phyloP scores from a whole-genome alignment of 2,797 vertebrate species.

The Borostomias antarcticus region DNA sequence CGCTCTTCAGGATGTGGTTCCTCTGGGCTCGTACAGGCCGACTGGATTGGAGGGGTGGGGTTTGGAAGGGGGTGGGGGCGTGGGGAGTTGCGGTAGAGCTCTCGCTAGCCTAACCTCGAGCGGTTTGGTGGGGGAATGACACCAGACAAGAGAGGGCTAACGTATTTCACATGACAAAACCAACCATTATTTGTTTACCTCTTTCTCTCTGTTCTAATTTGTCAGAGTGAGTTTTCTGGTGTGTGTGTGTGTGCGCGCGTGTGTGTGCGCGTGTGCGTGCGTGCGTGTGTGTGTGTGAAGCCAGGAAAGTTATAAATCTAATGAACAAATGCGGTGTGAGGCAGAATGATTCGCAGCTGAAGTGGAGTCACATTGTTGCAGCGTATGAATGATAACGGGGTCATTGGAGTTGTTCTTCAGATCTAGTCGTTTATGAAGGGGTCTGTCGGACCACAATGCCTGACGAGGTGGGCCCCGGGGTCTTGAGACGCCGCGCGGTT shows the following conservation, averaged over 20 bases:
- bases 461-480: constrained; percentile 48
- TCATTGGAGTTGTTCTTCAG: constrained; percentile 55
- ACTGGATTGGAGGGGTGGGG: constrained; percentile 65
- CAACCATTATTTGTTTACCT: constrained; percentile 65
- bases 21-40: constrained; percentile 73
- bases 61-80: neutral
- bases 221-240: constrained; percentile 40
- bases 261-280: no score
- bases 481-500: constrained; percentile 52
- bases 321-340: constrained; percentile 36
- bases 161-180: constrained; percentile 76
- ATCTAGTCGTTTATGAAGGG: constrained; percentile 50
- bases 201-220: constrained; percentile 50
- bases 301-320: constrained; percentile 50
- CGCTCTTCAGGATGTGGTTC: constrained; percentile 82
- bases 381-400: constrained; percentile 59
- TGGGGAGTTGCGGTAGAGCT: constrained; percentile 72
- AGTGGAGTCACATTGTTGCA: constrained; percentile 52
- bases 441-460: constrained; percentile 57
- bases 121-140: constrained; percentile 73
- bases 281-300: constrained; percentile 40
- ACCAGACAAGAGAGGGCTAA: constrained; percentile 69
- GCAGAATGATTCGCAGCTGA: constrained; percentile 52
- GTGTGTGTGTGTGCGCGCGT: no score
- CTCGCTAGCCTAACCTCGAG: constrained; percentile 66